phyloP scores from a whole-genome alignment of 1,140 invertebrate genomes.

The Drosophila pseudoananassae region DNA sequence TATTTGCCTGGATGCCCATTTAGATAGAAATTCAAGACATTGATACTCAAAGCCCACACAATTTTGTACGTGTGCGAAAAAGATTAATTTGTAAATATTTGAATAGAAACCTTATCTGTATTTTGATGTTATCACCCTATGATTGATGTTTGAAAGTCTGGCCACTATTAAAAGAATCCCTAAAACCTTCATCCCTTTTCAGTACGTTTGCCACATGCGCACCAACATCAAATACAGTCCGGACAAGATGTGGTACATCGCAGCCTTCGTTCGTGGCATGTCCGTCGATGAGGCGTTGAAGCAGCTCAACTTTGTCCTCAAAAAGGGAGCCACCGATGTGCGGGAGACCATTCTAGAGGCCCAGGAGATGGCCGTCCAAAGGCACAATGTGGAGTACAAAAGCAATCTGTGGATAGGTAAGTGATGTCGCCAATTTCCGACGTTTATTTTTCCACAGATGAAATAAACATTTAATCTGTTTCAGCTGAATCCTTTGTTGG shows the following conservation, averaged over 20 bases:
- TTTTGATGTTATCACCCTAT: too few relatives aligned
- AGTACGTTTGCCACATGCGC: conserved; percentile 94
- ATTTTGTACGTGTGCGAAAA: too few relatives aligned
- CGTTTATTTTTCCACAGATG: not conserved
- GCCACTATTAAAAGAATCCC: too few relatives aligned
- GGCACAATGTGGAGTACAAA: conserved; percentile 97
- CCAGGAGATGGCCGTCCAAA: conserved; percentile 92
- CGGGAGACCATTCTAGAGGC: conserved; percentile 95
- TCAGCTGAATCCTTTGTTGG: conserved; percentile 93
- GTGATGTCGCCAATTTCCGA: conserved; percentile 49
- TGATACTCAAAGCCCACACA: too few relatives aligned
- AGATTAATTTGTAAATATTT: too few relatives aligned
- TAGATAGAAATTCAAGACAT: too few relatives aligned
- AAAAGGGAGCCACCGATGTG: conserved; percentile 92
- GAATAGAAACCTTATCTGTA: too few relatives aligned
- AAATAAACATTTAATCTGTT: conserved; percentile 44
- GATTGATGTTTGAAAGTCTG: too few relatives aligned
- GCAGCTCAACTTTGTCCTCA: conserved; percentile 92
- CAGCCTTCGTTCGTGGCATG: conserved; percentile 94
- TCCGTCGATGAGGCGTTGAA: conserved; percentile 96
- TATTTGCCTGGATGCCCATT: too few relatives aligned
- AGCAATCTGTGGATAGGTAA: conserved; percentile 98
- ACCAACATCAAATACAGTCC: conserved; percentile 95
- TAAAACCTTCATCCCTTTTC: conserved; percentile 78
- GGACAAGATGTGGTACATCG: conserved; percentile 96